Evolutionary conservation across 2,888 invertebrate species (phyloP).

Genomic region (Sycophila texana): DNA sequence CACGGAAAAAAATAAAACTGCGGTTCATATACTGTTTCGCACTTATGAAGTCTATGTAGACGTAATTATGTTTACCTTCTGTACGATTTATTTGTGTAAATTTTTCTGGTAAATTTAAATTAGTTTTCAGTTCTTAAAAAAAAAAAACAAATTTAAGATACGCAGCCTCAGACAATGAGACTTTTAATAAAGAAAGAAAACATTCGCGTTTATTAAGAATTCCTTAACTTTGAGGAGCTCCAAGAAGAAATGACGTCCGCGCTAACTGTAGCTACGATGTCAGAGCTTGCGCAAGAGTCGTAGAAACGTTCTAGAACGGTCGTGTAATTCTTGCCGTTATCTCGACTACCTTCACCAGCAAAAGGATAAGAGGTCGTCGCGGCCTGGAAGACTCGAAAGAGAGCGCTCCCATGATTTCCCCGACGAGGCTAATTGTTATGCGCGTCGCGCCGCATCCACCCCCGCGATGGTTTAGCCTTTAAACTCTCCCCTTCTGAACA

Average conservation of each 20-base stretch:
- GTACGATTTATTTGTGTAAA: too few relatives aligned
- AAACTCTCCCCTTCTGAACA: slow-evolving; percentile 52
- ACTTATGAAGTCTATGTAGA: too few relatives aligned
- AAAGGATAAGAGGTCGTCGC: not conserved
- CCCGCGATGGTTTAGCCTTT: slow-evolving; percentile 64
- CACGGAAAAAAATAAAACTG: too few relatives aligned
- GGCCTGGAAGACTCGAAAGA: slow-evolving; percentile 64
- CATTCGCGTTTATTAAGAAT: not conserved
- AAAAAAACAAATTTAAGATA: too few relatives aligned
- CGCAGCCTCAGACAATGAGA: too few relatives aligned
- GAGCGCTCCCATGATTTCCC: slow-evolving; percentile 74
- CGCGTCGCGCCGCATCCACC: slow-evolving; percentile 70
- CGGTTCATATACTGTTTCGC: too few relatives aligned
- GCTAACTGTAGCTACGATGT: not conserved
- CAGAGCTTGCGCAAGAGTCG: slow-evolving; percentile 57
- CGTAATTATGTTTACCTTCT: too few relatives aligned
- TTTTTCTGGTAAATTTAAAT: not conserved
- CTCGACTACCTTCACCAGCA: slow-evolving; percentile 70
- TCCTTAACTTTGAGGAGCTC: not conserved
- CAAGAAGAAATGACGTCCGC: not conserved
- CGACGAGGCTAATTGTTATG: slow-evolving; percentile 74
- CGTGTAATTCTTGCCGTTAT: slow-evolving; percentile 73
- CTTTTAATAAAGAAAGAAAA: not conserved
- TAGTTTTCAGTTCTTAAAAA: not conserved
- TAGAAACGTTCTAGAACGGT: slow-evolving; percentile 68